Percentiles rank a stretch among this genome's conserved stretches.
These are phyloP conservation scores for Hypotaenidia okinawae DNA, from an alignment of 2,797 vertebrate species.

Conservation along the genomic window DNA sequence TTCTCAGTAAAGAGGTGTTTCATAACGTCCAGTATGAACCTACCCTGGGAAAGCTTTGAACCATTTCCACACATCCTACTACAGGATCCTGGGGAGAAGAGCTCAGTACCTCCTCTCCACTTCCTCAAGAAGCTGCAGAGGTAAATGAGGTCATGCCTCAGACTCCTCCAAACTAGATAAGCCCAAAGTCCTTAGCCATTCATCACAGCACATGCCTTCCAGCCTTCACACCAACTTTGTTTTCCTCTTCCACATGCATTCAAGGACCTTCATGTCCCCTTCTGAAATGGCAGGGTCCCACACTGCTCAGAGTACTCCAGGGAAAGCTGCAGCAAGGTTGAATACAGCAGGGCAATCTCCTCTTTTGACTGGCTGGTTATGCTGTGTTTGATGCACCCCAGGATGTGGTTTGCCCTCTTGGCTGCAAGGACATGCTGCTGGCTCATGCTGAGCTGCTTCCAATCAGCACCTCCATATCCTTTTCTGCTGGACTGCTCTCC, in stretches of 20 bases:
- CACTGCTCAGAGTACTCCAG: neutral
- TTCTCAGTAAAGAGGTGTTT: neutral
- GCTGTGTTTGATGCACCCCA: neutral
- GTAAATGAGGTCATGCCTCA: neutral
- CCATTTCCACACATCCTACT: accelerated
- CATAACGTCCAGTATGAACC: neutral
- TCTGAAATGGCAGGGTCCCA: neutral
- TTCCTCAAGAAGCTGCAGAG: neutral
- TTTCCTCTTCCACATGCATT: neutral
- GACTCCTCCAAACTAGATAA: neutral
- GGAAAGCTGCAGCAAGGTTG: accelerated
- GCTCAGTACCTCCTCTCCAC: neutral
- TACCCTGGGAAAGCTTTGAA: neutral
- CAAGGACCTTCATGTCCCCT: accelerated
- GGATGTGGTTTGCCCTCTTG: neutral
- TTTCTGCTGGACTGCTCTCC: neutral
- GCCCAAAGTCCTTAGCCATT: neutral
- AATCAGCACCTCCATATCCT: neutral
- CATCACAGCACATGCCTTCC: neutral
- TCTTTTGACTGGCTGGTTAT: no score
- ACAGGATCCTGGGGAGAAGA: neutral
- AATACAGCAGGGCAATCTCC: accelerated
- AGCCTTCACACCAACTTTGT: neutral
- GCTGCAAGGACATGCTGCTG: neutral
- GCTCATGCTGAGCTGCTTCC: accelerated